A percentile compares a stretch with the other conserved stretches of the same genome.
These are phyloP conservation scores for Caenorhabditis sp. DNA, from an alignment of 2,888 invertebrate genomes.

Conservation along the genomic window DNA sequence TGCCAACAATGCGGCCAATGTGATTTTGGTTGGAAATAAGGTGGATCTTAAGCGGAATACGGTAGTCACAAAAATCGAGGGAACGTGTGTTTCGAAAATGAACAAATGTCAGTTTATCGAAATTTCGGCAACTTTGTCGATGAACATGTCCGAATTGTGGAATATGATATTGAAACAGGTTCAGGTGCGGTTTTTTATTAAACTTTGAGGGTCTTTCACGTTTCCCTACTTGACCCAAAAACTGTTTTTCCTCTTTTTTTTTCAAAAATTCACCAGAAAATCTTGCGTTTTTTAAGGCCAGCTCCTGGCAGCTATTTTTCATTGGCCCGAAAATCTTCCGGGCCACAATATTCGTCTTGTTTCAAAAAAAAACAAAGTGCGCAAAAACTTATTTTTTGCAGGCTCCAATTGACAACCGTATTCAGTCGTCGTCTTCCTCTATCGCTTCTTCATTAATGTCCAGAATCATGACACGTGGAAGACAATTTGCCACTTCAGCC, in stretches of 20 bases:
- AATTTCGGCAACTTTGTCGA: conserved; percentile 58
- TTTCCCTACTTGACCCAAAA: too few species aligned
- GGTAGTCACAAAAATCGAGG: conserved; percentile 62
- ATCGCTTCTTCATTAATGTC: conserved; percentile 30
- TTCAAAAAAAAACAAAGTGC: neutral
- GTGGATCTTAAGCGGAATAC: conserved; percentile 66
- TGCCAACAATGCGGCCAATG: conserved; percentile 13
- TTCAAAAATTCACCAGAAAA: too few species aligned
- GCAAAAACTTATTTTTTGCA: too few species aligned
- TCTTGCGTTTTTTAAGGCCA: too few species aligned
- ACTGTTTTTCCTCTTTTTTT: too few species aligned
- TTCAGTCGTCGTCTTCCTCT: neutral
- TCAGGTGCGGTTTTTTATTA: conserved; percentile 25
- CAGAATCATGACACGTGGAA: conserved; percentile 57
- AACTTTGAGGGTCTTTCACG: too few species aligned
- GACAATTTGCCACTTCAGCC: conserved; percentile 62
- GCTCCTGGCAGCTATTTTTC: too few species aligned
- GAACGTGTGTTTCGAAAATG: conserved; percentile 64
- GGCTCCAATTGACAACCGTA: neutral
- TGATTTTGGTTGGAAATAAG: conserved; percentile 66
- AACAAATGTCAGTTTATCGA: conserved; percentile 66
- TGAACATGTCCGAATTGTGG: conserved; percentile 64
- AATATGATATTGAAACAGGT: conserved; percentile 53
- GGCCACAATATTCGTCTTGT: too few species aligned
- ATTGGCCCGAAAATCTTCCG: too few species aligned